Conservation (phyloP, 2,113 vertebrate genomes). For the Tenrec ecaudatus region DNA sequence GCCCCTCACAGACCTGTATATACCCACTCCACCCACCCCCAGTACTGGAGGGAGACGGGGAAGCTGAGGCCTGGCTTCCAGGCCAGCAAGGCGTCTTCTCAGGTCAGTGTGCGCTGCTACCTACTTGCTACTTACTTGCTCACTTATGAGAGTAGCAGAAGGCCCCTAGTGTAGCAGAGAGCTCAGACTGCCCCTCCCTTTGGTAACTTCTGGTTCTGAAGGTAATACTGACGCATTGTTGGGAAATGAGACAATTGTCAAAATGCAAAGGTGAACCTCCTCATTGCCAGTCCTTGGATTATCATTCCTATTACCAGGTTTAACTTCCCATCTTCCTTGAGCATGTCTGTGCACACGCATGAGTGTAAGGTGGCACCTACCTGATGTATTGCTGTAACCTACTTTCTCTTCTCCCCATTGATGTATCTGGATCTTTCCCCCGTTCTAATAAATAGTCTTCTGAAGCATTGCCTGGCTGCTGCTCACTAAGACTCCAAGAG, state of each 20-base stretch:
- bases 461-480: background rate
- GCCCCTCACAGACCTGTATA: background rate
- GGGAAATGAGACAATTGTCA: constrained; percentile 44
- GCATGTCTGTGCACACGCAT: background rate
- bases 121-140: too few species aligned
- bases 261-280: constrained; percentile 47
- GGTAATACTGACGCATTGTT: background rate
- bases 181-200: background rate
- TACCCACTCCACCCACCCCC: background rate
- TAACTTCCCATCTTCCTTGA: constrained; percentile 14
- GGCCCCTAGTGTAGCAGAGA: background rate
- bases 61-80: background rate
- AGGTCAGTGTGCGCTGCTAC: background rate
- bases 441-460: constrained; percentile 62
- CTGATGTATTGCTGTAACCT: background rate
- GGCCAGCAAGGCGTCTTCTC: background rate
- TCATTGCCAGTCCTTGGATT: background rate
- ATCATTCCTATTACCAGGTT: constrained; percentile 2
- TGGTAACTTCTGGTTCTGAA: constrained; percentile 10
- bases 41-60: background rate
- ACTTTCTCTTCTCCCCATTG: background rate
- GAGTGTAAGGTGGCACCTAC: background rate
- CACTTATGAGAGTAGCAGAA: background rate
- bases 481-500: background rate
- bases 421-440: constrained; percentile 43